Evolutionary conservation across 2,888 invertebrate genomes (phyloP).

Genomic region (Tachina fera): DNA sequence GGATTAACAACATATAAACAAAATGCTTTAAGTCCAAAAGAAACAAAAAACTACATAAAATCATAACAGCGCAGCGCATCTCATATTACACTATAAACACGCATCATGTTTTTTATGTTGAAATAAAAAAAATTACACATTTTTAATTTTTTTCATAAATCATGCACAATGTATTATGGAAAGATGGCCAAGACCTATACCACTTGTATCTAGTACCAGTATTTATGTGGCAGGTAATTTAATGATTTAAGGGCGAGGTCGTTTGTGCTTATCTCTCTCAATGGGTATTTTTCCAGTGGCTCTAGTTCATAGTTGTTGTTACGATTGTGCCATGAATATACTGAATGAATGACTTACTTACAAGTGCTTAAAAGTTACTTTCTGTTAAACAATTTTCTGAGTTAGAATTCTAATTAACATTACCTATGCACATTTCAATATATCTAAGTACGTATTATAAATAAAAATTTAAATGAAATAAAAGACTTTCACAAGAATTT

Average conservation of each 20-base stretch:
- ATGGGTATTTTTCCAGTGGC: background rate
- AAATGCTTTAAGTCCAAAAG: background rate
- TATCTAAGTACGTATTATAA: too few species aligned
- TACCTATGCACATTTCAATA: too few species aligned
- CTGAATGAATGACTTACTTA: slow-evolving; percentile 45
- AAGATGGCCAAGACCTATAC: slow-evolving; percentile 5
- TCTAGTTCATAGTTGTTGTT: slow-evolving; percentile 1
- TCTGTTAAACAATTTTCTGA: background rate
- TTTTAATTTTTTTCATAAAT: slow-evolving; percentile 33
- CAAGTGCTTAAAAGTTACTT: slow-evolving; percentile 21
- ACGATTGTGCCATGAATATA: background rate
- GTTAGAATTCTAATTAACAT: background rate
- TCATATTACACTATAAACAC: slow-evolving; percentile 14
- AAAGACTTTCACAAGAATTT: too few species aligned
- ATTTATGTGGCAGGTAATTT: slow-evolving; percentile 9
- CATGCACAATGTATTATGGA: background rate
- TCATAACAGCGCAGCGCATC: slow-evolving; percentile 22
- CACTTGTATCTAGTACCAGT: background rate
- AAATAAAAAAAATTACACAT: slow-evolving; percentile 6
- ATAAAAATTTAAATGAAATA: too few species aligned
- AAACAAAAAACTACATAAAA: background rate
- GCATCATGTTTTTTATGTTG: background rate
- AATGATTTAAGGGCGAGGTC: slow-evolving; percentile 54
- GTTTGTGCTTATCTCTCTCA: slow-evolving; percentile 16
- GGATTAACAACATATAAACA: background rate